Conservation (phyloP, 2,888 invertebrate species). For the Diarsia rubi region DNA sequence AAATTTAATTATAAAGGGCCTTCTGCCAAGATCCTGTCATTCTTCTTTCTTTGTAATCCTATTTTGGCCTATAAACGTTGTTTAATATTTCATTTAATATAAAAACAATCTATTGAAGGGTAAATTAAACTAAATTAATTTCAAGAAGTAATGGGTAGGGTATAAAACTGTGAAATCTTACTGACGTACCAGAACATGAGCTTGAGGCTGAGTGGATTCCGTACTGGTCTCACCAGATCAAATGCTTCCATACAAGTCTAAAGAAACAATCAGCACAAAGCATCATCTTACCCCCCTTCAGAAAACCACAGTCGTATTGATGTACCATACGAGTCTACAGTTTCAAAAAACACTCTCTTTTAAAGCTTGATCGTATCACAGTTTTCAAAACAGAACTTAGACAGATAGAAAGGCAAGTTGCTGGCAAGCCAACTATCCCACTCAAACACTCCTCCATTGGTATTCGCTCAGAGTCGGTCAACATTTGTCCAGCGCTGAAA, state of each 20-base stretch:
- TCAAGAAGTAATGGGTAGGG: background rate
- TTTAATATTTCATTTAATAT: too few species aligned
- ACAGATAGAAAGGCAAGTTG: background rate
- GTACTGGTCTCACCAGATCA: background rate
- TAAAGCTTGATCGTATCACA: background rate
- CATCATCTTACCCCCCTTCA: too few species aligned
- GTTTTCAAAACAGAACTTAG: background rate
- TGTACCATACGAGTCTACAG: background rate
- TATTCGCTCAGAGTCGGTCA: slow-evolving; percentile 82
- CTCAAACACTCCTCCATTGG: slow-evolving; percentile 73
- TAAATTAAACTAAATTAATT: background rate
- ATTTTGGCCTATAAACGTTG: too few species aligned
- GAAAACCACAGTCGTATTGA: background rate
- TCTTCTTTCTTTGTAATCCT: too few species aligned
- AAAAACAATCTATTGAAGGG: too few species aligned
- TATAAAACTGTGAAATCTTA: background rate
- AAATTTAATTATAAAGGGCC: too few species aligned
- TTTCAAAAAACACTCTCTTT: background rate
- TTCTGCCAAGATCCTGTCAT: too few species aligned
- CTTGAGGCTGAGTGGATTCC: too few species aligned
- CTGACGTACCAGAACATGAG: background rate
- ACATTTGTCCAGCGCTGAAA: slow-evolving; percentile 82
- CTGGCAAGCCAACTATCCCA: slow-evolving; percentile 48
- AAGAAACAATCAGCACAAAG: too few species aligned
- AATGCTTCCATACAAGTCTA: background rate